Conservation (phyloP, 2,113 vertebrate genomes). For the Candoia aspera region DNA sequence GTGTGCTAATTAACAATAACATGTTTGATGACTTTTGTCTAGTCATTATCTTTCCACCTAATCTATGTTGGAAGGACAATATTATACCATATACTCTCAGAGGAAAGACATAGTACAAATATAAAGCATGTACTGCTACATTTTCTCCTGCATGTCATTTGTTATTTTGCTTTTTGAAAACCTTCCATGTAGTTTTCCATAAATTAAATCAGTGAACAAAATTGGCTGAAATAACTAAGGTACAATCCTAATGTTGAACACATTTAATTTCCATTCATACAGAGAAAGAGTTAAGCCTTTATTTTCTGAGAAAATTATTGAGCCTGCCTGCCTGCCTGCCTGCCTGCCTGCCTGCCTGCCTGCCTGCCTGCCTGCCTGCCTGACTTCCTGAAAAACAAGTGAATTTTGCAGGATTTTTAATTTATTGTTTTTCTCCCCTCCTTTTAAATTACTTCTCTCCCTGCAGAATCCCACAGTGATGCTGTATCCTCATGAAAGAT, state of each 20-base stretch:
- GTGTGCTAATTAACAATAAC: background rate
- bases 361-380: background rate
- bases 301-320: background rate
- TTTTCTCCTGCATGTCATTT: background rate
- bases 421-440: background rate
- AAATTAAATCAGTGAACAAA: background rate
- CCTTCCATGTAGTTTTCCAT: background rate
- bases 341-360: background rate
- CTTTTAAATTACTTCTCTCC: background rate
- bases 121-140: background rate
- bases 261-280: background rate
- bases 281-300: background rate
- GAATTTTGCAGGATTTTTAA: background rate
- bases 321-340: background rate
- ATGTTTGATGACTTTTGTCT: background rate
- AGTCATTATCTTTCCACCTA: background rate
- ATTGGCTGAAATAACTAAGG: background rate
- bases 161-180: background rate
- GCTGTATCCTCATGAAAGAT: background rate
- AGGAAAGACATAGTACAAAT: background rate
- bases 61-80: background rate
- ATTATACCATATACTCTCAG: background rate
- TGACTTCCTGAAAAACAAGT: background rate
- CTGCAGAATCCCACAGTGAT: background rate
- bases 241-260: background rate